Base-by-base conservation (phyloP, 2,888 invertebrate genomes). In the Lycocerus yunnanus region DNA sequence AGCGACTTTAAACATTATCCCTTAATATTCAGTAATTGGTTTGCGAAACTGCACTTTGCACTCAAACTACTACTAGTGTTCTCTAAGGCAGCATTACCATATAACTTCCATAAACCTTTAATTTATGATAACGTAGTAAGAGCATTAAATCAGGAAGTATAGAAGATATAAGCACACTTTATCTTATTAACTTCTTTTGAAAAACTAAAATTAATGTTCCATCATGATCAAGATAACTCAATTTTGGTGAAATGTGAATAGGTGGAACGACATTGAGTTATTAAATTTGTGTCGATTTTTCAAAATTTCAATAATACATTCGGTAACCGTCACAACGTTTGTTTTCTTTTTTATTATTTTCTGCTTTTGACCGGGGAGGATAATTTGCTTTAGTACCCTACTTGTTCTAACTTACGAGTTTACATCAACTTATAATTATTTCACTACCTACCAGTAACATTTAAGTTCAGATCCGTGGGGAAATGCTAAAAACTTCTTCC, bases 1-100 rank as follows among this genome's bases (percentile, higher is more conserved):
- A 84, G 83, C 82, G 80, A 82, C 81, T 81, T 80, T 80, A 78
- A 82, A 81, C 81, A 81, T 81, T 84, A 83, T 84, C 83, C 83
- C 82, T 73, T 71, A 68, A 76, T 73, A 70, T 76, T 71, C 73
- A 81, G 82, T 84, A 84, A 84, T 84, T 84, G 84, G 72, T 72
- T 67, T 69, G 43, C 60, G 43, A 68, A 63, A 63, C 61, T 63
- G 15, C n/a, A 20, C 68, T 72, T 59, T 60, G 66, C 58, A 67
- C 58, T 71, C 27, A 63, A 18, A 63, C 58, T 59, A 66, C 60
- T 58, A 59, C 67, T 27, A 43, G n/a, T 16, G 27, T 27, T 67
- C 71, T 58, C 58, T 59, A 71, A 67, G 58, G 71, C 27, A 24
- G 14, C 60, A 66, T 58, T 67, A 71, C 60, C 71, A 59, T 66